phyloP scores from a whole-genome alignment of 2,797 vertebrate genomes.

The Alca torda region DNA sequence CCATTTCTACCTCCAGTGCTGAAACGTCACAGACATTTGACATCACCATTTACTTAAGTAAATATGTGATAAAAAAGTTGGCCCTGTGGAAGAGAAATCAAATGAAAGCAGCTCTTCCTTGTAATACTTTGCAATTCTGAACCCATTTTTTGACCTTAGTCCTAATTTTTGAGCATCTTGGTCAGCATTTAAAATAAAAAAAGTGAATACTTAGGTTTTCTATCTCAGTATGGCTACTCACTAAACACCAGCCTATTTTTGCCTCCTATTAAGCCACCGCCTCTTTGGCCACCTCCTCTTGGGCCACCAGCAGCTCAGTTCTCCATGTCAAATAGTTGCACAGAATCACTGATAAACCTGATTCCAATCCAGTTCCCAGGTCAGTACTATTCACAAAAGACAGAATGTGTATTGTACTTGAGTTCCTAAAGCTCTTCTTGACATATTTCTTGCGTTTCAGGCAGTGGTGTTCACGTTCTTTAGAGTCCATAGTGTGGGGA shows the following conservation, averaged over 20 bases:
- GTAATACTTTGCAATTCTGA: neutral
- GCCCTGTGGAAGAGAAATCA: neutral
- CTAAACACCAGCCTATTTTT: neutral
- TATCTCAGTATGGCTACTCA: rapidly evolving
- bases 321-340: neutral
- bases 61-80: neutral
- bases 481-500: neutral
- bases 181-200: neutral
- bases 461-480: neutral
- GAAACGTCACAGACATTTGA: neutral
- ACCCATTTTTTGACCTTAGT: rapidly evolving
- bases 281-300: neutral
- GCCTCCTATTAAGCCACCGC: neutral
- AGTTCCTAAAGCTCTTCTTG: neutral
- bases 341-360: neutral
- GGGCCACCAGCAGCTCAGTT: neutral
- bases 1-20: neutral
- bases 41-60: neutral
- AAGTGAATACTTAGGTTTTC: neutral
- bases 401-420: neutral
- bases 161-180: neutral
- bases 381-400: neutral
- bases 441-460: neutral
- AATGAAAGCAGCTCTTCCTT: neutral
- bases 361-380: neutral